These are phyloP conservation scores for Romanomermis culicivorax DNA, from an alignment of 2,888 invertebrate genomes.

Conservation along the genomic window DNA sequence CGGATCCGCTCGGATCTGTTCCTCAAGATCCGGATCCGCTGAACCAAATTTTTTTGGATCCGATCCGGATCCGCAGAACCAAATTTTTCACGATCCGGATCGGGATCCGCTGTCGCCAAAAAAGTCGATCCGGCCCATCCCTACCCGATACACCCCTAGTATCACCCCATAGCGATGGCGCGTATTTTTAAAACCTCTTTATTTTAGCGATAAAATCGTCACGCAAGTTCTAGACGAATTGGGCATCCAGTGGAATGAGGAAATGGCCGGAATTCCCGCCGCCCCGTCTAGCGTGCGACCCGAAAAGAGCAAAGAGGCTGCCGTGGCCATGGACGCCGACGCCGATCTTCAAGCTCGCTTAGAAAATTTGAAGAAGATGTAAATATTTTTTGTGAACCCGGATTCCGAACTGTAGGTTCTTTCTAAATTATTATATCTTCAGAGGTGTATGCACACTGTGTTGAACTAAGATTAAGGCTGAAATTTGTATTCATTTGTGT, in stretches of 20 bases:
- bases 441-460: too few relatives aligned
- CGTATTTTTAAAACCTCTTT: background rate
- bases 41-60: too few relatives aligned
- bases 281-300: conserved; percentile 27
- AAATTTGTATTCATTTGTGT: too few relatives aligned
- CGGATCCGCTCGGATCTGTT: too few relatives aligned
- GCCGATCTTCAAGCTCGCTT: conserved; percentile 88
- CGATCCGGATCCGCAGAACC: too few relatives aligned
- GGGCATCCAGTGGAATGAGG: conserved; percentile 78
- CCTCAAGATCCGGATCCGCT: too few relatives aligned
- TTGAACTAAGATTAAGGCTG: too few relatives aligned
- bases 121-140: too few relatives aligned
- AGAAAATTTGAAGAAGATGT: conserved; percentile 72
- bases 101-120: too few relatives aligned
- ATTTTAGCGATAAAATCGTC: conserved; percentile 65
- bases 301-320: conserved; percentile 12
- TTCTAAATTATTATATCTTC: background rate
- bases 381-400: conserved; percentile 7
- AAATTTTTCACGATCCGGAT: too few relatives aligned
- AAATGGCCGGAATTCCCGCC: conserved; percentile 60
- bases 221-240: conserved; percentile 89
- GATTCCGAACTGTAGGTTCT: background rate
- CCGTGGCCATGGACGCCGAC: conserved; percentile 45
- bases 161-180: too few relatives aligned
- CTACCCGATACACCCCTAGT: too few relatives aligned